These are phyloP conservation scores for Nicator chloris DNA, from an alignment of 2,113 vertebrate species.

Conservation along the genomic window DNA sequence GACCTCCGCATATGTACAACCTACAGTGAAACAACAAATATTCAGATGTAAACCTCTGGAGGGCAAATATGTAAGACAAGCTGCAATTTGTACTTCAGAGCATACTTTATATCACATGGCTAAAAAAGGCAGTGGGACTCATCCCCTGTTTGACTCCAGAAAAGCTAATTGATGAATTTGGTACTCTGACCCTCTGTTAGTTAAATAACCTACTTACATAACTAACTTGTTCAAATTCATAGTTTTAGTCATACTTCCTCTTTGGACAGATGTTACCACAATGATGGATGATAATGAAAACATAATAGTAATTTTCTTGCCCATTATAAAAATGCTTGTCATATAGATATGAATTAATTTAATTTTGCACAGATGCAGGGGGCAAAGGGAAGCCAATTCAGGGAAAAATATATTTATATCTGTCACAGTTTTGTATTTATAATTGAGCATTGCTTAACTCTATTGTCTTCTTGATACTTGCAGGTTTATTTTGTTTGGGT, in stretches of 20 bases:
- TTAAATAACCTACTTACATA: conserved; percentile 36
- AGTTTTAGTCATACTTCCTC: neutral
- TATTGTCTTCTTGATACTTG: neutral
- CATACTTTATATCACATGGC: neutral
- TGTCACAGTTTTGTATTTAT: neutral
- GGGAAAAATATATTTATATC: neutral
- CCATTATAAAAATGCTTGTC: conserved; percentile 20
- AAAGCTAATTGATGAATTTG: neutral
- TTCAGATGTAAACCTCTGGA: neutral
- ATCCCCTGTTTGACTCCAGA: neutral
- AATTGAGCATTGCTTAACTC: neutral
- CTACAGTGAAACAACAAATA: neutral
- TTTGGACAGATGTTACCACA: neutral
- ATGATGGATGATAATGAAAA: neutral
- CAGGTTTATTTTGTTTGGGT: neutral
- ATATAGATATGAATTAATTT: neutral
- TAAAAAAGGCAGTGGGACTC: neutral
- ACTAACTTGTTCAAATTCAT: neutral
- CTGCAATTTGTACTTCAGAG: neutral
- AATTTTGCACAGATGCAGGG: conserved; percentile 1
- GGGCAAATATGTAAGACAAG: neutral
- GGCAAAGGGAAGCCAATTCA: neutral
- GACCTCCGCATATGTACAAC: neutral
- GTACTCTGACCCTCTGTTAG: neutral
- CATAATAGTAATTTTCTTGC: neutral